phyloP scores from a whole-genome alignment of 2,888 invertebrate species.

The Ochropleura leucogaster region DNA sequence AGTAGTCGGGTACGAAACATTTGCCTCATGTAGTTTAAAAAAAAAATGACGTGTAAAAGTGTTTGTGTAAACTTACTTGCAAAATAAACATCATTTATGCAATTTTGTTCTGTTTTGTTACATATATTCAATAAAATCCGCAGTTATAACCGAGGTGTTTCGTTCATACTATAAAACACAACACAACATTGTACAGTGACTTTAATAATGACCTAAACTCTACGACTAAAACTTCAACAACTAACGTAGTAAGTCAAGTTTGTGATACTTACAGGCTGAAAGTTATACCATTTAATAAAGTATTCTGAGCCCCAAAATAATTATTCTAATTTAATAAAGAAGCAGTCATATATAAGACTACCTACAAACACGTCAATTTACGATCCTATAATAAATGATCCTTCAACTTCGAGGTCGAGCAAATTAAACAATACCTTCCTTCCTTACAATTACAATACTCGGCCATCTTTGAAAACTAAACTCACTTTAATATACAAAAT shows the following conservation, averaged over 20 bases:
- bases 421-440: slow-evolving; percentile 36
- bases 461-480: slow-evolving; percentile 49
- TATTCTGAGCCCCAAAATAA: not conserved
- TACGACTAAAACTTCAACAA: not conserved
- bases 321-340: not conserved
- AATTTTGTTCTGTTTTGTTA: not conserved
- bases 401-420: slow-evolving; percentile 21
- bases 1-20: no score
- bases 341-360: not conserved
- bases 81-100: no score
- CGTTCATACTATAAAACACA: not conserved
- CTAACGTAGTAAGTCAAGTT: not conserved
- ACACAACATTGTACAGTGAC: no score
- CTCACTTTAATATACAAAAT: slow-evolving; percentile 65
- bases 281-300: not conserved
- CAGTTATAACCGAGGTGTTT: not conserved
- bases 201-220: not conserved
- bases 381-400: slow-evolving; percentile 35
- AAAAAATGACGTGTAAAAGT: no score
- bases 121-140: not conserved
- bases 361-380: slow-evolving; percentile 8
- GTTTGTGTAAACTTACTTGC: no score
- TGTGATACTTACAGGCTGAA: not conserved
- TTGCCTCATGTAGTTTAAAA: no score
- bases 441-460: slow-evolving; percentile 8